Conservation (phyloP, 2,797 vertebrate species). For the Hydrophis major region DNA sequence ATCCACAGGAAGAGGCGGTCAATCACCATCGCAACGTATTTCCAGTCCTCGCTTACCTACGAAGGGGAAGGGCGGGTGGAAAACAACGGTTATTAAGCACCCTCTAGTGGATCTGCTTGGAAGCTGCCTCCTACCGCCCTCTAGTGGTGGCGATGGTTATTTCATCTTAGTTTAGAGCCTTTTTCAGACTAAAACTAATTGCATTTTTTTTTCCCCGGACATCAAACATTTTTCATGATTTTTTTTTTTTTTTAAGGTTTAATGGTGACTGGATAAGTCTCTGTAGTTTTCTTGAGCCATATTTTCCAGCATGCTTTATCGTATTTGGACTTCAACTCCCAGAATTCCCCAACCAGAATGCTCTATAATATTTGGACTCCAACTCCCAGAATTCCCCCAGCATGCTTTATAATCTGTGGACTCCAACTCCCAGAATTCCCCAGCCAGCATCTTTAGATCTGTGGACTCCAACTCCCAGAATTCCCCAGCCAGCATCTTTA, state of each 20-base stretch:
- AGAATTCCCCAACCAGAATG: too few species aligned
- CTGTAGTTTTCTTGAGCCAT: not conserved
- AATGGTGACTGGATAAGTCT: not conserved
- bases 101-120: not conserved
- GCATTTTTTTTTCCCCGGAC: not conserved
- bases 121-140: not conserved
- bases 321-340: too few species aligned
- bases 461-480: too few species aligned
- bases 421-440: too few species aligned
- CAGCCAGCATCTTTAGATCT: too few species aligned
- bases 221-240: not conserved
- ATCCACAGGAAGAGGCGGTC: conserved; percentile 98
- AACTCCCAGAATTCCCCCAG: not conserved
- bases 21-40: conserved; percentile 98
- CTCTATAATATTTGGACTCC: not conserved
- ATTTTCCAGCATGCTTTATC: not conserved
- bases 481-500: too few species aligned
- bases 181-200: not conserved
- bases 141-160: not conserved
- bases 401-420: too few species aligned
- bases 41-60: conserved; percentile 98
- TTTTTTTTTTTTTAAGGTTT: not conserved
- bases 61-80: not conserved
- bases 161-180: not conserved
- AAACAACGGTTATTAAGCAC: not conserved